These are phyloP conservation scores for Caenorhabditis sulstoni DNA, from an alignment of 2,888 invertebrate genomes.

Conservation along the genomic window DNA sequence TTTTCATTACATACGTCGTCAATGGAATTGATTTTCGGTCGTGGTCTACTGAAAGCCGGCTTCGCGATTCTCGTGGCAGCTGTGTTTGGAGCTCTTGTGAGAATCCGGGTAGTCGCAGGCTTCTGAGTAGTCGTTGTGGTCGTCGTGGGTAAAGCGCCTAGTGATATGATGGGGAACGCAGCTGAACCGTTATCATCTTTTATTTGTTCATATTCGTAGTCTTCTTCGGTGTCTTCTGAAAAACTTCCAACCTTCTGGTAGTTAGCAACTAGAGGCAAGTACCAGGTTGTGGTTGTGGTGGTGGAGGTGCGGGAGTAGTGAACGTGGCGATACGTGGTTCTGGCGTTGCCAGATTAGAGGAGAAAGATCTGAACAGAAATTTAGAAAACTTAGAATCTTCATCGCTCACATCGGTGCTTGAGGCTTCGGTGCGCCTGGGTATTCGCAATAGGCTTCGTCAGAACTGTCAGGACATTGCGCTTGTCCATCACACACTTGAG, in stretches of 20 bases:
- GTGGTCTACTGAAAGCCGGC: conserved; percentile 63
- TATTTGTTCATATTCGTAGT: conserved; percentile 65
- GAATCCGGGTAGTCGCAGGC: conserved; percentile 18
- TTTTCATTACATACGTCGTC: conserved; percentile 20
- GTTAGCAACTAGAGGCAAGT: neutral
- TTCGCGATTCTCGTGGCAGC: conserved; percentile 26
- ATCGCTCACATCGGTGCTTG: conserved; percentile 35
- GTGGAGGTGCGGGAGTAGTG: conserved; percentile 25
- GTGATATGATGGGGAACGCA: conserved; percentile 63
- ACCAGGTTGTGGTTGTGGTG: conserved; percentile 26
- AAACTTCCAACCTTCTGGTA: conserved; percentile 7
- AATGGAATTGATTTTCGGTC: conserved; percentile 50
- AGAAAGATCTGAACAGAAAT: conserved; percentile 55
- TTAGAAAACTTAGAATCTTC: neutral
- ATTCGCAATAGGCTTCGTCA: conserved; percentile 78
- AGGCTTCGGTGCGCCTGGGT: conserved; percentile 34
- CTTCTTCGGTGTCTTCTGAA: conserved; percentile 49
- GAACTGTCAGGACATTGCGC: conserved; percentile 77
- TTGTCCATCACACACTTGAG: conserved; percentile 76
- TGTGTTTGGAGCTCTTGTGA: conserved; percentile 10
- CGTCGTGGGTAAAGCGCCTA: conserved; percentile 40
- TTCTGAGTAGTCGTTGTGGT: conserved; percentile 24
- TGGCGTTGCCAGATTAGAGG: conserved; percentile 48
- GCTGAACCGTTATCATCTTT: conserved; percentile 57
- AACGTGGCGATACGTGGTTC: conserved; percentile 5